Base-by-base conservation (phyloP, 1,140 invertebrate species). In the Pseudomyrmex gracilis region DNA sequence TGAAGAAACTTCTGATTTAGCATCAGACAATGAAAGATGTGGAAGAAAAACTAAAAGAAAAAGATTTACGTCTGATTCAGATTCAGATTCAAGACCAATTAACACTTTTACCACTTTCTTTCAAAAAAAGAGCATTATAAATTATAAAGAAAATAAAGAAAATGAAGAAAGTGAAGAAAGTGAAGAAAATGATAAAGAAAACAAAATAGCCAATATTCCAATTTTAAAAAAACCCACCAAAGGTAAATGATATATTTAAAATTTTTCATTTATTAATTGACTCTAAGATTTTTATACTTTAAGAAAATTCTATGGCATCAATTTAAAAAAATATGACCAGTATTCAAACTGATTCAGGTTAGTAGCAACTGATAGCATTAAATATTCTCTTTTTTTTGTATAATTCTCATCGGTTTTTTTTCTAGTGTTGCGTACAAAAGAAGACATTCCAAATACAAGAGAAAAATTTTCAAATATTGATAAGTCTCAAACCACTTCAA, bases 1-100 rank as follows among this genome's bases (percentile, higher is more conserved):
- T 61, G 60, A 61, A 61, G 60, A 61, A 34, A 61, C 22, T 61
- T 61, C 22, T 61, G 13, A 61, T 61, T 61, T 61, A 61, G 12
- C 22, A 61, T 61, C 60, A 13, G 60, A 61, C 10, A 24, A 15
- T 61, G 60, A 61, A 61, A 5, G 22, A 58, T 17, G 55, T 58
- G 55, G 15, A 61, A 61, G 4, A n/a, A 61, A n/a, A 61, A 34
- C 34, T 34, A 61, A 61, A 61, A 34, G 8, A 60, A 60, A 61
- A 24, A 61, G 22, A 34, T 34, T 61, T 5, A 61, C 22, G 34
- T 61, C 60, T 34, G 60, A 34, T 15, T 61, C 22, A 61, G 60
- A 61, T 34, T 61, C 12, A 34, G 60, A 61, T 34, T 24, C 22
- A 61, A 61, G 15, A 5, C 1, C 13, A 2, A 61, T 61, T 61